phyloP scores from a whole-genome alignment of 2,113 vertebrate species.

The Peromyscus maniculatus region DNA sequence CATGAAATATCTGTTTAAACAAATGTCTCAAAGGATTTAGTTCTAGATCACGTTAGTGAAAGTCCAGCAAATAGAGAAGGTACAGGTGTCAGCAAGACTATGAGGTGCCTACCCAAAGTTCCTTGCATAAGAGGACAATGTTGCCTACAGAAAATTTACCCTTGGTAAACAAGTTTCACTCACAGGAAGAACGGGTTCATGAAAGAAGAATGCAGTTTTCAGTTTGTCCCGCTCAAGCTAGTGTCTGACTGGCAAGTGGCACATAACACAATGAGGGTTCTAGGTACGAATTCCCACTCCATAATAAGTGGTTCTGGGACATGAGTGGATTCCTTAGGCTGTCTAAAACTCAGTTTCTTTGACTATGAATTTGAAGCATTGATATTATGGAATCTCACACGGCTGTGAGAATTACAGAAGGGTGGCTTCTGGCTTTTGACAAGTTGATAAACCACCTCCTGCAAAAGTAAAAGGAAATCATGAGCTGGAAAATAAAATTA shows the following conservation, averaged over 20 bases:
- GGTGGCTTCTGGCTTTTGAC: slow-evolving; percentile 55
- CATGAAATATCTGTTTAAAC: slow-evolving; percentile 27
- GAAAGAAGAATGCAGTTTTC: neutral
- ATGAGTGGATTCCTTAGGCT: neutral
- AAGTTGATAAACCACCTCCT: slow-evolving; percentile 46
- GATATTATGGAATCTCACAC: neutral
- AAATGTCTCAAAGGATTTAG: slow-evolving; percentile 17
- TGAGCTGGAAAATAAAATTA: slow-evolving; percentile 32
- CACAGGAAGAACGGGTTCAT: neutral
- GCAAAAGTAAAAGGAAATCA: slow-evolving; percentile 47
- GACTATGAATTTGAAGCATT: slow-evolving; percentile 32
- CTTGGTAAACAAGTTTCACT: slow-evolving; percentile 18
- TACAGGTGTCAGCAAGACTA: neutral
- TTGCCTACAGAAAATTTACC: neutral
- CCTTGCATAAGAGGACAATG: neutral
- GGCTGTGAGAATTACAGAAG: slow-evolving; percentile 49
- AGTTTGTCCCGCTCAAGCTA: neutral
- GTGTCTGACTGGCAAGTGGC: neutral
- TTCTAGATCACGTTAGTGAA: neutral
- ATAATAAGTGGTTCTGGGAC: neutral
- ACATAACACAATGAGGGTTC: neutral
- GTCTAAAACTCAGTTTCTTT: neutral
- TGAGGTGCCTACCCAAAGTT: neutral
- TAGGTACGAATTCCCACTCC: neutral
- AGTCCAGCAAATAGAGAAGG: neutral